Conservation (phyloP, 2,797 vertebrate species). For the Parauchenoglanis ngamensis region DNA sequence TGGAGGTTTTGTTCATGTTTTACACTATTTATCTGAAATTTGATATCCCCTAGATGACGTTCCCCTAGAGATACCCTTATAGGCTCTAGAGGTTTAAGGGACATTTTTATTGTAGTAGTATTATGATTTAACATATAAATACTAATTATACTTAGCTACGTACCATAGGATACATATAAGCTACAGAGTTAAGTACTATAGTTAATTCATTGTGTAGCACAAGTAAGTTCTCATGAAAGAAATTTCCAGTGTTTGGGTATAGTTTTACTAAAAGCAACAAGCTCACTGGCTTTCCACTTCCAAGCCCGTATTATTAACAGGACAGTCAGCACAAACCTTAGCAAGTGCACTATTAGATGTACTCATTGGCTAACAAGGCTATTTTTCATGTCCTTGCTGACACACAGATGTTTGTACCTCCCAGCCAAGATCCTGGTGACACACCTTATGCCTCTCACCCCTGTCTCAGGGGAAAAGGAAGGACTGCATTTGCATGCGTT, state of each 20-base stretch:
- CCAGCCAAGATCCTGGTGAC: constrained; percentile 41
- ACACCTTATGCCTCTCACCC: constrained; percentile 38
- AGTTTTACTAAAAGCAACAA: neutral
- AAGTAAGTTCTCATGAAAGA: neutral
- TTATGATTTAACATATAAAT: neutral
- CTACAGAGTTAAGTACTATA: neutral
- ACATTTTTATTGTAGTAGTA: neutral
- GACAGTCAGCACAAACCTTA: neutral
- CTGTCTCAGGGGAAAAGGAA: constrained; percentile 31
- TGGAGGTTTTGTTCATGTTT: neutral
- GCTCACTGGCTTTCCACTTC: constrained; percentile 1
- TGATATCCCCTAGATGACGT: neutral
- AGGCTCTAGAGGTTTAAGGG: neutral
- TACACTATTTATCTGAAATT: neutral
- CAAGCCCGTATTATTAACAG: constrained; percentile 4
- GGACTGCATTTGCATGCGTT: constrained; percentile 45
- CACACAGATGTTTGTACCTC: constrained; percentile 33
- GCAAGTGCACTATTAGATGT: neutral
- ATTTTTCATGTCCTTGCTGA: constrained; percentile 32
- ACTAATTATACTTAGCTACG: neutral
- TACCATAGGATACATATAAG: neutral
- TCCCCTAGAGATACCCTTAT: neutral
- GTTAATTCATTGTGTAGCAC: neutral
- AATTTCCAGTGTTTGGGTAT: neutral
- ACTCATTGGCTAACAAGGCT: constrained; percentile 15